Conservation (phyloP, 1,140 invertebrate species). For the Pollicipes pollicipes region DNA sequence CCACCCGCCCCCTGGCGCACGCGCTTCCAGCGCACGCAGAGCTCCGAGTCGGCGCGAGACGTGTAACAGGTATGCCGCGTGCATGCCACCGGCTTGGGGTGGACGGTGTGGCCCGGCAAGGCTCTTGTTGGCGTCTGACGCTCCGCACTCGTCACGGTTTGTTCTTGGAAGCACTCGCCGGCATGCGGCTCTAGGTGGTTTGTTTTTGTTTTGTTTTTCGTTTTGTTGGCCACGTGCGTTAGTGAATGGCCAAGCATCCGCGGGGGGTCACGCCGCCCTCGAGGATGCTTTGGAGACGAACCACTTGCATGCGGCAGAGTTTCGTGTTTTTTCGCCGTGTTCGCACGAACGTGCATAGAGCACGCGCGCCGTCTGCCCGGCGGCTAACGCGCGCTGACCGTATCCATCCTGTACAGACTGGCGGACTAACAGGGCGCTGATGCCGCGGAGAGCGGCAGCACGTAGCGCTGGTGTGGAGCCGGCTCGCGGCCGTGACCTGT, state of each 20-base stretch:
- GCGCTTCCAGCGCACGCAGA: conserved; percentile 14
- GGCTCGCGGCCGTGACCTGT: no score
- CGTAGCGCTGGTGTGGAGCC: neutral
- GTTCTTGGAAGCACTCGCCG: no score
- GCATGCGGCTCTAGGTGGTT: no score
- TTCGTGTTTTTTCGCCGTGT: no score
- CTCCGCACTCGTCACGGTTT: no score
- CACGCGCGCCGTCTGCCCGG: neutral
- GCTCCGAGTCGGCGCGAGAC: conserved; percentile 9
- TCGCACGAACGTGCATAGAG: no score
- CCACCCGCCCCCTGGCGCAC: conserved; percentile 14
- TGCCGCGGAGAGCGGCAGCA: neutral
- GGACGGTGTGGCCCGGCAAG: neutral
- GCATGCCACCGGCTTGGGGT: neutral
- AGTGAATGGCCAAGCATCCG: no score
- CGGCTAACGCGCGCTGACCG: neutral
- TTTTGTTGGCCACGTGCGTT: no score
- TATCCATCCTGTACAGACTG: neutral
- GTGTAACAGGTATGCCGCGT: conserved; percentile 1
- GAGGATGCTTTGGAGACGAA: neutral
- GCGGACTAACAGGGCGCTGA: neutral
- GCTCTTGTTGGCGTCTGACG: no score
- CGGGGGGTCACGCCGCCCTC: no score
- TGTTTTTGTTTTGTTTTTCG: no score
- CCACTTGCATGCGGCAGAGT: no score